These are phyloP conservation scores for Diplogasteroides magnus DNA, from an alignment of 1,140 invertebrate species.

Conservation along the genomic window DNA sequence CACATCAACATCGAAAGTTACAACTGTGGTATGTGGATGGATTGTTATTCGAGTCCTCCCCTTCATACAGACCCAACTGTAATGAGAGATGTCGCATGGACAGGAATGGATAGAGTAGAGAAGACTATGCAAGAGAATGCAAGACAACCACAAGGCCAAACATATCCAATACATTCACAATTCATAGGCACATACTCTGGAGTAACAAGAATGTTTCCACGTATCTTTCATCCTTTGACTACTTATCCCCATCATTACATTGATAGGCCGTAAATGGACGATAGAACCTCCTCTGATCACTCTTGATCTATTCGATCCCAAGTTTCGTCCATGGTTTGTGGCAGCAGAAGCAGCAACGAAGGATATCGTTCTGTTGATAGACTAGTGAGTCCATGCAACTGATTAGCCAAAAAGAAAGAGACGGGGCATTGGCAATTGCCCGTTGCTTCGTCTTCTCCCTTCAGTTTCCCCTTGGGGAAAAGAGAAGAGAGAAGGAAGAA, in stretches of 20 bases:
- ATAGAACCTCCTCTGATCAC: conserved; percentile 31
- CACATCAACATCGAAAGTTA: conserved; percentile 36
- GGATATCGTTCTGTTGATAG: conserved; percentile 36
- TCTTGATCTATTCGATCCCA: conserved; percentile 36
- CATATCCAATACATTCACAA: conserved; percentile 12
- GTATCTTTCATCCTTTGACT: conserved; percentile 9
- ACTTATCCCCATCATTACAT: conserved; percentile 3
- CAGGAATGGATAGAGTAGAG: conserved; percentile 20
- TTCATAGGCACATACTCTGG: conserved; percentile 35
- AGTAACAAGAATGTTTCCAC: conserved; percentile 32
- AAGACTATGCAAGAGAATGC: conserved; percentile 21
- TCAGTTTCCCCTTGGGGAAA: not conserved
- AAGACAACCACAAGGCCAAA: too few relatives aligned
- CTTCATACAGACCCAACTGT: conserved; percentile 27
- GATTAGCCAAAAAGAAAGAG: not conserved
- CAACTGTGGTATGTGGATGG: conserved; percentile 18
- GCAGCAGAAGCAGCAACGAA: conserved; percentile 29
- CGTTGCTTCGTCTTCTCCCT: not conserved
- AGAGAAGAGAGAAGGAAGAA: not conserved
- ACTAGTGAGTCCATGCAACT: conserved; percentile 27
- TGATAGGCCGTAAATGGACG: conserved; percentile 19
- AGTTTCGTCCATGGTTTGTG: conserved; percentile 34
- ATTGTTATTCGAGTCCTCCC: not conserved
- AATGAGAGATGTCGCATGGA: conserved; percentile 34
- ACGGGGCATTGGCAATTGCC: not conserved